A percentile compares a stretch with the other conserved stretches of the same genome.
Conservation (phyloP, 2,797 vertebrate species). For the Remorina albescens region DNA sequence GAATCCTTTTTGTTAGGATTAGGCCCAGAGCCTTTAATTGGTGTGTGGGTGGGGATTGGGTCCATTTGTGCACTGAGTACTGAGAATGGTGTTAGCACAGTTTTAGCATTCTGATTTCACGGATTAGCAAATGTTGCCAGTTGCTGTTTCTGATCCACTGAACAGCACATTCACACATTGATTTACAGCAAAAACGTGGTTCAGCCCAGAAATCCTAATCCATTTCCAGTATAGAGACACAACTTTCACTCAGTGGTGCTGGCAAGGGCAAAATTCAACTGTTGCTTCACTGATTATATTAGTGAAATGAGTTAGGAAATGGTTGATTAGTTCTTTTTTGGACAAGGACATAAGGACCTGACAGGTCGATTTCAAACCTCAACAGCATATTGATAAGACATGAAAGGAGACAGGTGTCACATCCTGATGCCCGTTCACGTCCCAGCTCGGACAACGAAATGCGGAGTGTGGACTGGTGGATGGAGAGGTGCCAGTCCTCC, state of each 20-base stretch:
- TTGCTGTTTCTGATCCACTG: neutral
- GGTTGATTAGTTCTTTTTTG: neutral
- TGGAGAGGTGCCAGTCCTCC: too few species aligned
- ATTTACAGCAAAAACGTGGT: neutral
- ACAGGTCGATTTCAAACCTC: neutral
- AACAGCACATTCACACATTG: neutral
- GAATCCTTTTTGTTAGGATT: conserved; percentile 39
- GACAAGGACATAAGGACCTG: neutral
- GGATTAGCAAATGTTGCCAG: conserved; percentile 24
- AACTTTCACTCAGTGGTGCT: neutral
- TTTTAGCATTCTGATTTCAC: conserved; percentile 25
- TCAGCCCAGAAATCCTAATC: neutral
- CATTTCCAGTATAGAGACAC: neutral
- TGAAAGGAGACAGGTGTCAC: too few species aligned
- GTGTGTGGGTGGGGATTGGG: conserved; percentile 28
- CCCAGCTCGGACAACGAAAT: too few species aligned
- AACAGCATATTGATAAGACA: too few species aligned
- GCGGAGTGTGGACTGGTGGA: too few species aligned
- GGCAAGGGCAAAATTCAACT: neutral
- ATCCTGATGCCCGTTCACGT: too few species aligned
- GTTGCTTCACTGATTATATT: neutral
- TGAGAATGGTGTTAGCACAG: conserved; percentile 21
- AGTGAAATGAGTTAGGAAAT: neutral
- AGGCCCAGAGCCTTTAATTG: conserved; percentile 54
- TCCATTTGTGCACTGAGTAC: neutral